Base-by-base conservation (phyloP, 2,113 vertebrate genomes). In the Pongo abelii region DNA sequence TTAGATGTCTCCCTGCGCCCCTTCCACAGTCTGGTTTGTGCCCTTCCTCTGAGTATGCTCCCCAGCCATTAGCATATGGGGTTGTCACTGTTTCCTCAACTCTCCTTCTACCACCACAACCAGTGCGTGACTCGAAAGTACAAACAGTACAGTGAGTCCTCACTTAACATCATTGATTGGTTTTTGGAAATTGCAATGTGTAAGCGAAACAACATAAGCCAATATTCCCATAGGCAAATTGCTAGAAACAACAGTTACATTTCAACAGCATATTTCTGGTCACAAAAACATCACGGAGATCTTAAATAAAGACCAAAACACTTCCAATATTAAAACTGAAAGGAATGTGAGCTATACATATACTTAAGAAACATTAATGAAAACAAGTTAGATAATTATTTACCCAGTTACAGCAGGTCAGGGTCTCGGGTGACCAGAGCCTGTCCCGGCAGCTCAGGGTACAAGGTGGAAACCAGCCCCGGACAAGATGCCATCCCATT, bases 1-100 rank as follows among this genome's bases (percentile, higher is more conserved):
- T 46, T 17, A 7, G 22, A n/a, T 2, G 8, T 23, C 30, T 79
- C 17, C 70, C 46, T 11, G 2, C 0, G 1, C 38, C 6, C 59
- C 20, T 1, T 5, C 52, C 57, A 6, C 23, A 55, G 25, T 35
- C 64, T 77, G 57, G 17, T 22, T 70, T 75, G 32, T 0, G 3
- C 4, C 75, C 81, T 75, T 17, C 59, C 22, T 78, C 38, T 32
- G 11, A n/a, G 25, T 9, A 5, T 35, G 7, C 5, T 7, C 46
- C 52, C 27, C 25, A 57, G 91, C 64, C 75, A 23, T 32, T 43
- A 22, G 10, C 52, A 61, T 40, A 50, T 4, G 10, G 10, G 23
- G 27, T 3, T 52, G 40, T 22, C 48, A 50, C 23, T 52, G 8
- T n/a, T 91, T 35, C 52, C 52, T 89, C 43, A 22, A 83, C 43